Percentiles rank a stretch among this genome's conserved stretches.
Evolutionary conservation across 2,113 vertebrate species (phyloP).

Genomic region (Theropithecus gelada): DNA sequence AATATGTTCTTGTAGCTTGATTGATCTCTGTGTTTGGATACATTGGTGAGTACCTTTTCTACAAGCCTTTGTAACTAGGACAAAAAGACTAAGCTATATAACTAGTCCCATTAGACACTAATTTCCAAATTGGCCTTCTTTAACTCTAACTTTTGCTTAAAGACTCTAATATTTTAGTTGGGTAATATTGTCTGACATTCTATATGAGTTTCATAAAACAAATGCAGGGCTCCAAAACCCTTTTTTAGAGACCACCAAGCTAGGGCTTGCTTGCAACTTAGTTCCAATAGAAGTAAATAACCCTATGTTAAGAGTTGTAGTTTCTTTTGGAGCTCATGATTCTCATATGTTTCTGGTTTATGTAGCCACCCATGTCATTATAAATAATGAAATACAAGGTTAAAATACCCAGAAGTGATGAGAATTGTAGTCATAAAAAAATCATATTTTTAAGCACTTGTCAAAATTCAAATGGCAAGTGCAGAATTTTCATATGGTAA

Average conservation of each 20-base stretch:
- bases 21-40: not conserved
- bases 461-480: conserved; percentile 65
- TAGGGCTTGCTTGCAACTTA: conserved; percentile 31
- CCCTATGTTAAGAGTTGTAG: conserved; percentile 50
- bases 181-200: conserved; percentile 49
- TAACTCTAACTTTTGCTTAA: conserved; percentile 51
- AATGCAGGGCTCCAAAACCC: conserved; percentile 29
- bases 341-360: conserved; percentile 72
- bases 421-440: conserved; percentile 63
- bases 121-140: conserved; percentile 60
- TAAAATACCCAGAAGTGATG: conserved; percentile 67
- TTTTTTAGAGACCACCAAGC: conserved; percentile 40
- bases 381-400: conserved; percentile 61
- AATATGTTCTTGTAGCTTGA: not conserved
- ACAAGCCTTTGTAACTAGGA: not conserved
- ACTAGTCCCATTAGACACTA: not conserved
- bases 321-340: conserved; percentile 65
- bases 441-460: conserved; percentile 64
- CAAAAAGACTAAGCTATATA: conserved; percentile 44
- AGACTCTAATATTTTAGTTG: conserved; percentile 56
- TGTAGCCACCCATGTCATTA: conserved; percentile 57
- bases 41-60: not conserved
- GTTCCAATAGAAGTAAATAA: conserved; percentile 66
- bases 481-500: conserved; percentile 56
- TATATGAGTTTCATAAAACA: conserved; percentile 38